A percentile compares a stretch with the other conserved stretches of the same genome.
Conservation (phyloP, 2,888 invertebrate species). For the Parthenolecanium corni region DNA sequence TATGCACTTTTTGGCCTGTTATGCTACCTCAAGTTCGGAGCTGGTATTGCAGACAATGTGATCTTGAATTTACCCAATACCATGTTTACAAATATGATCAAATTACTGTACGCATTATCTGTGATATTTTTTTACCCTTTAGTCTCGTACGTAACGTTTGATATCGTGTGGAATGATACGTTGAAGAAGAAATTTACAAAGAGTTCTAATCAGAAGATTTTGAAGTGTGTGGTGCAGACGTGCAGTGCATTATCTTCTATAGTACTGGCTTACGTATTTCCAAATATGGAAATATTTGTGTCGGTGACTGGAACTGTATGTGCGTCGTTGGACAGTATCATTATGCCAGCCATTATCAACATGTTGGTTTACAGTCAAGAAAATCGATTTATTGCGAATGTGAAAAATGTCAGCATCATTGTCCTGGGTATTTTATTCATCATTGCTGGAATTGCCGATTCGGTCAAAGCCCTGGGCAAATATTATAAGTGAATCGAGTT, state of each 20-base stretch:
- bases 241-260: slow-evolving; percentile 55
- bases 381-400: no score
- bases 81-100: slow-evolving; percentile 1
- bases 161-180: slow-evolving; percentile 80
- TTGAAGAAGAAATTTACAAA: slow-evolving; percentile 48
- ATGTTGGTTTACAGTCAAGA: slow-evolving; percentile 65
- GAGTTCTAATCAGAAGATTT: slow-evolving; percentile 47
- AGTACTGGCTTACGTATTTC: slow-evolving; percentile 69
- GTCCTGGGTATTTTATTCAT: no score
- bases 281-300: slow-evolving; percentile 57
- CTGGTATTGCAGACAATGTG: slow-evolving; percentile 59
- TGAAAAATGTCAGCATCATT: no score
- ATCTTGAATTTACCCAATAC: slow-evolving; percentile 64
- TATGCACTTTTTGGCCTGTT: slow-evolving; percentile 82
- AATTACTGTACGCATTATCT: slow-evolving; percentile 44
- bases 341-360: slow-evolving; percentile 81
- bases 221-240: slow-evolving; percentile 66
- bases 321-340: slow-evolving; percentile 72
- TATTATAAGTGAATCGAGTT: no score
- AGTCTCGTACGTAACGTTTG: slow-evolving; percentile 90
- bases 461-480: no score
- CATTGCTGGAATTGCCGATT: no score
- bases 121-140: slow-evolving; percentile 86
- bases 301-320: slow-evolving; percentile 77
- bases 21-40: slow-evolving; percentile 79